Base-by-base conservation (phyloP, 1,140 invertebrate species). In the Procambarus clarkii region DNA sequence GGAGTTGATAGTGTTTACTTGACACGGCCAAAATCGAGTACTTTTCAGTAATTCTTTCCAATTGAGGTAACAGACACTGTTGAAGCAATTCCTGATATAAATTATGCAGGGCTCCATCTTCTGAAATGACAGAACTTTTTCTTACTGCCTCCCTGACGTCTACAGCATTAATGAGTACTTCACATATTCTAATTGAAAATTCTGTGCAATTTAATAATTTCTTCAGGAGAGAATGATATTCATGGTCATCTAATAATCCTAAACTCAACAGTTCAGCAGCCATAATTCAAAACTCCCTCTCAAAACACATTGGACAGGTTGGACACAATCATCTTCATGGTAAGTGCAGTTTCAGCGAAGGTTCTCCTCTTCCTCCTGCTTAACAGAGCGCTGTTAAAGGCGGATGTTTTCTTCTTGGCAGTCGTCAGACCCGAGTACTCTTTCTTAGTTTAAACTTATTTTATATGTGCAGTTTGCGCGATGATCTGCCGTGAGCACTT, bases 211-310 rank as follows among this genome's bases (percentile, higher is more conserved):
- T 45, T 15, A 50, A 9, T 24, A 88, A 8, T 50, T 58, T 74
- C 24, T 50, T 50, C 78, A 88, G 8, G n/a, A 88, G 15, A 4
- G 7, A 74, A 8, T 64, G 21, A 34, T 64, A 82, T 60, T 82
- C 79, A 9, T 76, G 24, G 21, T 82, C 58, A 8, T 64, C 78
- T 50, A 88, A 54, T 34, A 88, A 44, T 46, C 79, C 79, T 2
- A 74, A 44, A 60, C 60, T 45, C 45, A 88, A 71, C 34, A 88
- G 46, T 54, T 88, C 87, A 24, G 44, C 78, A 45, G 60, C 80
- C 80, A 80, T 81, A 5, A 54, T 11, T 8, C 11, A 54, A 54
- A 54, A 54, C 1, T 34, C 34, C 34, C 34, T 34, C 34, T 34
- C 34, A 34, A 34, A 34, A 34, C 34, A 34, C 34, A 34, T 0